Percentiles rank a stretch among this genome's conserved stretches.
These are phyloP conservation scores for Ectropis grisescens DNA, from an alignment of 1,140 invertebrate genomes.

Conservation along the genomic window DNA sequence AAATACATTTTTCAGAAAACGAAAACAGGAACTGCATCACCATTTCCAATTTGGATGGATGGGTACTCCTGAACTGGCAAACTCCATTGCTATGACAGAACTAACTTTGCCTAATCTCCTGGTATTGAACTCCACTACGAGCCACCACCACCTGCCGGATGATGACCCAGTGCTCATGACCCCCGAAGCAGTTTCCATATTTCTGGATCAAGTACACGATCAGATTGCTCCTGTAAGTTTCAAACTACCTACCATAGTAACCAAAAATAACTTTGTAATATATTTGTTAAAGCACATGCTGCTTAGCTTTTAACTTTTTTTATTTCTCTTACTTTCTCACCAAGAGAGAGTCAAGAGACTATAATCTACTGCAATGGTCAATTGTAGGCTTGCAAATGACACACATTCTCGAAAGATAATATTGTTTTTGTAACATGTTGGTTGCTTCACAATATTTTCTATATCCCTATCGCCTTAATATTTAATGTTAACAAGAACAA, in stretches of 20 bases:
- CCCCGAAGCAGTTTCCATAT: slow-evolving; percentile 82
- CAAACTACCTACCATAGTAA: slow-evolving; percentile 1
- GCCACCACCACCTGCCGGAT: slow-evolving; percentile 91
- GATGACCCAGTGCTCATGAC: slow-evolving; percentile 86
- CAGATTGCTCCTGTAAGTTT: slow-evolving; percentile 78
- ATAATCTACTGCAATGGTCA: too few species aligned
- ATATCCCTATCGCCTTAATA: too few species aligned
- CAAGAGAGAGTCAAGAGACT: too few species aligned
- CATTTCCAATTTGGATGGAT: slow-evolving; percentile 95
- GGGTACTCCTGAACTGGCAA: slow-evolving; percentile 87
- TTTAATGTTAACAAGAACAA: too few species aligned
- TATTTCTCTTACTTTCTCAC: too few species aligned
- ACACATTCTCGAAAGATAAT: too few species aligned
- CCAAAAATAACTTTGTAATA: background rate
- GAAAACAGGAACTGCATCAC: slow-evolving; percentile 83
- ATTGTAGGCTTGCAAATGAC: too few species aligned
- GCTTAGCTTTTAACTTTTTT: too few species aligned
- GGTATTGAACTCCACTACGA: slow-evolving; percentile 90
- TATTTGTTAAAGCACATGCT: too few species aligned
- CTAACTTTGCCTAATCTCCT: slow-evolving; percentile 88
- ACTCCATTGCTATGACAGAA: slow-evolving; percentile 90
- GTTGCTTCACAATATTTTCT: too few species aligned
- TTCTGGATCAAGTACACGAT: slow-evolving; percentile 82
- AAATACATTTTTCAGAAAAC: slow-evolving; percentile 70
- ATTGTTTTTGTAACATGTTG: too few species aligned